A percentile compares a stretch with the other conserved stretches of the same genome.
These are phyloP conservation scores for Hirtodrosophila histrioides DNA, from an alignment of 2,888 invertebrate species.

Conservation along the genomic window DNA sequence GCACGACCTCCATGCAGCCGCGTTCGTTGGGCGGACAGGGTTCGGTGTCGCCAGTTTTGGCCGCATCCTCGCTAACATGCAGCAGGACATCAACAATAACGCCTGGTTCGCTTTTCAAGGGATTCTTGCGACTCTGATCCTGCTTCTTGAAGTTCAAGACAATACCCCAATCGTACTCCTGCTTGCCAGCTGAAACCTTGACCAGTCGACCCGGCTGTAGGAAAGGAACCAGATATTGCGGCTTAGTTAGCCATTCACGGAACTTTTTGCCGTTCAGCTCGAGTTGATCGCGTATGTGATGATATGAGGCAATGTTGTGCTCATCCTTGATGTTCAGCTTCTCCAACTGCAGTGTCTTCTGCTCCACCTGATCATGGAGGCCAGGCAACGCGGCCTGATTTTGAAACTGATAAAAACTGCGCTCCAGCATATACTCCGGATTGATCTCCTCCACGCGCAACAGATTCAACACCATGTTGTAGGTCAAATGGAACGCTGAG, in stretches of 20 bases:
- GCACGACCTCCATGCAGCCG: conserved; percentile 91
- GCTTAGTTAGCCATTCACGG: conserved; percentile 91
- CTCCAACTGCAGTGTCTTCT: conserved; percentile 88
- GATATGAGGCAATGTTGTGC: conserved; percentile 91
- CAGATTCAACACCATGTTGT: conserved; percentile 99
- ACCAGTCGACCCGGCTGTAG: conserved; percentile 96
- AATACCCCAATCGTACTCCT: conserved; percentile 98
- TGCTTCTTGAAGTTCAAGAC: conserved; percentile 96
- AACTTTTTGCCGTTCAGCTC: conserved; percentile 90
- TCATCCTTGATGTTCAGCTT: conserved; percentile 89
- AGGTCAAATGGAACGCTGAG: conserved; percentile 99
- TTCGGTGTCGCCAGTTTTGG: conserved; percentile 87
- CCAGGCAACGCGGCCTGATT: conserved; percentile 97
- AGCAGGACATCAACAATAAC: conserved; percentile 93
- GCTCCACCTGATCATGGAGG: conserved; percentile 89
- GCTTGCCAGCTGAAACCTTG: conserved; percentile 93
- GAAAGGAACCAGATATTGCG: conserved; percentile 96
- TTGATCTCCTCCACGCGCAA: conserved; percentile 99
- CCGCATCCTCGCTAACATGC: conserved; percentile 89
- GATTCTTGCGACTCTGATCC: conserved; percentile 84
- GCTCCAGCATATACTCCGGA: conserved; percentile 99
- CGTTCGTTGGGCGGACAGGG: conserved; percentile 89
- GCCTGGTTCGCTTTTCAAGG: conserved; percentile 83
- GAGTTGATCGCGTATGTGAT: conserved; percentile 92
- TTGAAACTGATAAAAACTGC: conserved; percentile 99